These are phyloP conservation scores for Heliangelus exortis DNA, from an alignment of 2,797 vertebrate genomes.

Conservation along the genomic window DNA sequence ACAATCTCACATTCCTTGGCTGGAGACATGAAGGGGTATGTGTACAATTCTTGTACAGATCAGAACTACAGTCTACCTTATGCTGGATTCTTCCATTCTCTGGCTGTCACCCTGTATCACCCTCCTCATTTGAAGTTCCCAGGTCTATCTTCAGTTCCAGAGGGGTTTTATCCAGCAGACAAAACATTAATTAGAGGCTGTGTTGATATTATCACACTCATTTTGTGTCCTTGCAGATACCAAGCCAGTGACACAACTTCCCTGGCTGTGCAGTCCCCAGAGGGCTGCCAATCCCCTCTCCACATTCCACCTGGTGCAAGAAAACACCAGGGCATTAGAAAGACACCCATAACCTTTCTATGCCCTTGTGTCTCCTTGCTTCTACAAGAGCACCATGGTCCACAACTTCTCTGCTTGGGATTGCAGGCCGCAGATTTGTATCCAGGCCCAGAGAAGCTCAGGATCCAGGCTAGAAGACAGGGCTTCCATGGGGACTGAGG, in stretches of 20 bases:
- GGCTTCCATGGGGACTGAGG: background rate
- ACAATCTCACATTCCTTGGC: constrained; percentile 17
- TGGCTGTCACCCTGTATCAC: background rate
- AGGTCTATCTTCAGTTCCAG: background rate
- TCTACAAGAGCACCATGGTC: background rate
- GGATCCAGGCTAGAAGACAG: background rate
- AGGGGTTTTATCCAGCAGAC: background rate
- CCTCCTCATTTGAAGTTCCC: background rate
- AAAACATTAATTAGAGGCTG: constrained; percentile 23
- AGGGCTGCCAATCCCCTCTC: background rate
- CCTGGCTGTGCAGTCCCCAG: background rate
- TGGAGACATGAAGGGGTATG: constrained; percentile 6
- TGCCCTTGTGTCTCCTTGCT: background rate
- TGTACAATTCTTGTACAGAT: background rate
- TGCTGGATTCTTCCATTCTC: background rate
- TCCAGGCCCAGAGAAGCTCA: background rate
- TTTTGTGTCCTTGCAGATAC: constrained; percentile 7
- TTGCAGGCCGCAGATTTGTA: fast-evolving
- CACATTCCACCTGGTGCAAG: background rate
- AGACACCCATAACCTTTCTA: background rate
- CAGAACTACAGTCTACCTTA: background rate
- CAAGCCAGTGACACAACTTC: background rate
- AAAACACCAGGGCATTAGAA: background rate
- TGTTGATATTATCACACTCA: constrained; percentile 28
- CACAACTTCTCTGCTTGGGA: background rate